Conservation (phyloP, 2,113 vertebrate genomes). For the Numenius arquata region DNA sequence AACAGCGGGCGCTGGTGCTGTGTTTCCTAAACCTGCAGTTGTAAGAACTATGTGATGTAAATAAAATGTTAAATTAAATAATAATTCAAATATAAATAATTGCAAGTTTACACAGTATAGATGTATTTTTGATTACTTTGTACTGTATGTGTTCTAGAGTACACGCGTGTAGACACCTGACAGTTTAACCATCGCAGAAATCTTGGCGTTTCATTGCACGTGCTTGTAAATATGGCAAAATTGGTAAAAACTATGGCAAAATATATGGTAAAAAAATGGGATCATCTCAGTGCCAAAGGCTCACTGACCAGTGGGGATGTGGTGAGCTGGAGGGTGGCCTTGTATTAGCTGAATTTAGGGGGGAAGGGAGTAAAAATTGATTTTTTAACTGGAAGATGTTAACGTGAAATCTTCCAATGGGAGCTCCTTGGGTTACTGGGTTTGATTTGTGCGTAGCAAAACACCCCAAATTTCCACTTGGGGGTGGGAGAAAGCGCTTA, state of each 20-base stretch:
- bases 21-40: background rate
- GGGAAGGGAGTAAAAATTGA: background rate
- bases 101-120: background rate
- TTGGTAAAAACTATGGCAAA: accelerated
- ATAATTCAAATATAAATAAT: background rate
- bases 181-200: background rate
- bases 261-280: accelerated
- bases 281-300: background rate
- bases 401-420: background rate
- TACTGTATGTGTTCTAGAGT: accelerated
- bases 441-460: background rate
- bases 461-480: background rate
- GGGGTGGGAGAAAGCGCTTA: background rate
- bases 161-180: accelerated
- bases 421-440: background rate
- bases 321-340: background rate
- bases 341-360: background rate
- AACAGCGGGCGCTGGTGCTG: accelerated
- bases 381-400: background rate
- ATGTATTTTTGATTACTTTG: background rate
- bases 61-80: background rate
- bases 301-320: accelerated
- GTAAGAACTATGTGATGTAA: background rate
- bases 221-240: background rate
- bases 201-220: accelerated